These are phyloP conservation scores for Phylloscopus whistleri DNA, from an alignment of 2,113 vertebrate genomes.

Conservation along the genomic window DNA sequence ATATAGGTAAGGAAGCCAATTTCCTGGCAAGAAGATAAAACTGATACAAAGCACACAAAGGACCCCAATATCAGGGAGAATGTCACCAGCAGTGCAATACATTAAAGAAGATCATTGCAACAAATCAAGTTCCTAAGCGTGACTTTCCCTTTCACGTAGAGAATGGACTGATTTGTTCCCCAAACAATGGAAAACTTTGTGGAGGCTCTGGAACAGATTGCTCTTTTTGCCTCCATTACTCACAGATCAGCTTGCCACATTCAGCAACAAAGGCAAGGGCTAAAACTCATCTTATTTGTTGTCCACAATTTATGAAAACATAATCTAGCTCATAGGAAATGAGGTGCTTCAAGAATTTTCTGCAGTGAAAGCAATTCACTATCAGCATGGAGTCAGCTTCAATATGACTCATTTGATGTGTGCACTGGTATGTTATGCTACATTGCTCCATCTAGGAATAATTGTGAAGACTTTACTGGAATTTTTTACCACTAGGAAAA, in stretches of 20 bases:
- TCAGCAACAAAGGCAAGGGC: conserved; percentile 35
- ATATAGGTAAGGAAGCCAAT: neutral
- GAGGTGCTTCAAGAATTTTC: conserved; percentile 46
- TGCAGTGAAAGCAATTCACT: conserved; percentile 49
- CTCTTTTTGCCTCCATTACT: conserved; percentile 61
- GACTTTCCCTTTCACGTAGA: conserved; percentile 52
- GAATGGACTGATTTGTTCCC: conserved; percentile 59
- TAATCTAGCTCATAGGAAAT: conserved; percentile 63
- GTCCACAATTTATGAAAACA: conserved; percentile 60
- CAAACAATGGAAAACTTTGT: conserved; percentile 50
- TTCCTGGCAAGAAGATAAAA: conserved; percentile 41
- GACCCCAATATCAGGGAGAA: neutral
- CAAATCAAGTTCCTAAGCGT: conserved; percentile 51
- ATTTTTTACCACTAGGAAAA: conserved; percentile 26
- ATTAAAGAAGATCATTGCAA: conserved; percentile 37
- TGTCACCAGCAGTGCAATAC: neutral
- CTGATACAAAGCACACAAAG: conserved; percentile 27
- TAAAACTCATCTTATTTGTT: conserved; percentile 60
- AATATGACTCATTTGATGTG: conserved; percentile 38
- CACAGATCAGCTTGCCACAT: conserved; percentile 37
- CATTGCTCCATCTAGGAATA: conserved; percentile 51
- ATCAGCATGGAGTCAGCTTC: conserved; percentile 50
- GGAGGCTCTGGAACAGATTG: conserved; percentile 48
- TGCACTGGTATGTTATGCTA: conserved; percentile 12
- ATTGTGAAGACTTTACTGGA: neutral